These are phyloP conservation scores for Theropithecus gelada DNA, from an alignment of 2,113 vertebrate species.

Conservation along the genomic window DNA sequence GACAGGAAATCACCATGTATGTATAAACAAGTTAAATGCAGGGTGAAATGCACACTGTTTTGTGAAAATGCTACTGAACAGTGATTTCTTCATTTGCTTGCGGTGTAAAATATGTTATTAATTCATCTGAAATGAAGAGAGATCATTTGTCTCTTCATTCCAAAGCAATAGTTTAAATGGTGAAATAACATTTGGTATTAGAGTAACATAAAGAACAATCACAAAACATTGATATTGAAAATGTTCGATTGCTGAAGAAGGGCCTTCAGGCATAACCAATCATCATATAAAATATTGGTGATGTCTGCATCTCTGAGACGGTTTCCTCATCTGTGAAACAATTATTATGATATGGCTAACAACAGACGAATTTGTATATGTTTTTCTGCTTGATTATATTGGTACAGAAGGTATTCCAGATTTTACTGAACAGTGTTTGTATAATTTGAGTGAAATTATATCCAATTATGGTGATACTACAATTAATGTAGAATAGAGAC, in stretches of 20 bases:
- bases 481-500: slow-evolving; percentile 15
- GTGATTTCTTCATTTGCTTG: slow-evolving; percentile 6
- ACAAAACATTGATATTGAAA: background rate
- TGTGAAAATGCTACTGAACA: background rate
- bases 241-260: background rate
- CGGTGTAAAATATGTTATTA: background rate
- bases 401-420: background rate
- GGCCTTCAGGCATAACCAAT: background rate
- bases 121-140: background rate
- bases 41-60: background rate
- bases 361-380: background rate
- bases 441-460: slow-evolving; percentile 11
- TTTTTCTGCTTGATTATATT: background rate
- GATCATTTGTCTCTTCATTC: background rate
- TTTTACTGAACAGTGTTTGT: background rate
- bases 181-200: background rate
- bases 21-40: background rate
- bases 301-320: background rate
- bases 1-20: background rate
- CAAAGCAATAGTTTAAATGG: background rate
- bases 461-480: background rate
- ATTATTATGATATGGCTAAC: background rate
- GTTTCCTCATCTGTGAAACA: background rate
- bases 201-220: background rate
- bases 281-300: background rate